Evolutionary conservation across 1,140 invertebrate species (phyloP), one percentile per base, ranked within the genome.

Genomic region (Heliconius nattereri): DNA sequence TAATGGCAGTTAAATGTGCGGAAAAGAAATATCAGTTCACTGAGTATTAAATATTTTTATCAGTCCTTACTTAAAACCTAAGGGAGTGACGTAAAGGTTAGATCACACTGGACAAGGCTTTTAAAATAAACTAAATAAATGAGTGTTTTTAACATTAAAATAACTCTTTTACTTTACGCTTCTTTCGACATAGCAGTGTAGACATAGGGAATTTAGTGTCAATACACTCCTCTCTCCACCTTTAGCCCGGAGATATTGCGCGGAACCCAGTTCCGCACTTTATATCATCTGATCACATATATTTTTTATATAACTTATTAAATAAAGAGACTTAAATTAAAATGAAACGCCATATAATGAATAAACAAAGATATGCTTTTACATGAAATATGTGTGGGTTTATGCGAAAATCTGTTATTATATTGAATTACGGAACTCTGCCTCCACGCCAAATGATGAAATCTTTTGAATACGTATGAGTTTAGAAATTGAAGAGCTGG

Each of bases 1-100:
- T 32, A 82, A 82, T 86, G 77, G 87, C 85, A 84, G 84, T 85
- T 80, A 80, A 82, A 78, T 29, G 37, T 85, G 89, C 85, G 79
- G 81, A 86, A 78, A 26, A 40, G 66, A 79, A 78, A 60, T 1
- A 45, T 32, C 29, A 37, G 16, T 75, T 76, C n/a, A 71, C 66
- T 16, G 66, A 71, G 20, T 52, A 35, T 60, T 29, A 19, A 49
- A 70, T 78, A 77, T 71, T 74, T 72, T 73, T 79, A 83, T 83
- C 81, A 83, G 81, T 80, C 54, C 81, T 80, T 83, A 83, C 76
- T 83, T 80, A 83, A 75, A 37, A 80, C 13, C 54, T 75, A 79
- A 45, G 40, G 13, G 40, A 35, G 54, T 60, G 60, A 37, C n/a
- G 8, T 40, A 35, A 71, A 71, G 37, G 57, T 40, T 73, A 78